phyloP scores from a whole-genome alignment of 2,113 vertebrate genomes.

The Erinaceus europaeus region DNA sequence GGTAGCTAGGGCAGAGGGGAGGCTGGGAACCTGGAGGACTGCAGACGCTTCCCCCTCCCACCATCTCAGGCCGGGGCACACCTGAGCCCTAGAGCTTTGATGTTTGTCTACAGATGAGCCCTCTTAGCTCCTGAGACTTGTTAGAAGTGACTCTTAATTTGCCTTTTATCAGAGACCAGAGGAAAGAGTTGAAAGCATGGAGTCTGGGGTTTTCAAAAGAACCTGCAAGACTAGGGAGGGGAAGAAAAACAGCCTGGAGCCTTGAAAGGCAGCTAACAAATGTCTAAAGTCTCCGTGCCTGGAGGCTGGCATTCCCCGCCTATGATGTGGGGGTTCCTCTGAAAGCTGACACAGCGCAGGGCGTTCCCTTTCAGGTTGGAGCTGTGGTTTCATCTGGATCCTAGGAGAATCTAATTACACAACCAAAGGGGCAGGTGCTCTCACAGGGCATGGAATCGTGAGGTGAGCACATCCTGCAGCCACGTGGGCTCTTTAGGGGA shows the following conservation, averaged over 20 bases:
- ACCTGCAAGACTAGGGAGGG: conserved; percentile 67
- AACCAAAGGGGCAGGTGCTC: neutral
- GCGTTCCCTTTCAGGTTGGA: neutral
- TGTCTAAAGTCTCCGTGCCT: neutral
- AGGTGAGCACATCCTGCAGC: too few species aligned
- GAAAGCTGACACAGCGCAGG: neutral
- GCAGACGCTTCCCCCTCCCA: accelerated
- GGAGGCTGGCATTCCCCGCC: neutral
- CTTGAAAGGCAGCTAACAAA: neutral
- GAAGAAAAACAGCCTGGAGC: neutral
- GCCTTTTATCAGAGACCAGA: conserved; percentile 78
- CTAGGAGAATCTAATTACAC: neutral
- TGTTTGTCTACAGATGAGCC: conserved; percentile 68
- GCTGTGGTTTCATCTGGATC: neutral
- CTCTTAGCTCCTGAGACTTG: conserved; percentile 49
- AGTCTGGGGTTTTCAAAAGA: conserved; percentile 71
- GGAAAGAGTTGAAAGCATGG: conserved; percentile 74
- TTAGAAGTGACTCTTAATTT: conserved; percentile 61
- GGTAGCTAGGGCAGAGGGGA: neutral
- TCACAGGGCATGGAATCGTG: neutral
- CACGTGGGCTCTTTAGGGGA: neutral
- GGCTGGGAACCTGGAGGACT: neutral
- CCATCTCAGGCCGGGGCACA: conserved; percentile 21
- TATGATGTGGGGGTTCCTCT: neutral
- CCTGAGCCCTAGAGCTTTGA: conserved; percentile 73